Conservation (phyloP, 2,797 vertebrate genomes). For the Threskiornis aethiopicus region DNA sequence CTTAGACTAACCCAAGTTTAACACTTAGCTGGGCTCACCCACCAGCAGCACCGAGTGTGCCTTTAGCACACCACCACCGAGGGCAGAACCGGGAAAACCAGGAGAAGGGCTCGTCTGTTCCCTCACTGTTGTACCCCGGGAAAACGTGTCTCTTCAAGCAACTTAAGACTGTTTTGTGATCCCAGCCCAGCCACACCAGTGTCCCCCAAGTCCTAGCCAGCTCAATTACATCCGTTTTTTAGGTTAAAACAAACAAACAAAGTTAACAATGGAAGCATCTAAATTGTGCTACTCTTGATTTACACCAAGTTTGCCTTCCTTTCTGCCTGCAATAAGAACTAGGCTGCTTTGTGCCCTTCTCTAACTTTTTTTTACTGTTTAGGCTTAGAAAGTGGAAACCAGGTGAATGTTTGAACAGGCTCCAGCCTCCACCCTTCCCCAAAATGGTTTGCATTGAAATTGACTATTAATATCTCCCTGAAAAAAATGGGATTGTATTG, state of each 20-base stretch:
- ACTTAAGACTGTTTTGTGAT: neutral
- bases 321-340: neutral
- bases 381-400: neutral
- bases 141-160: neutral
- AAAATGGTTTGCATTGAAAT: neutral
- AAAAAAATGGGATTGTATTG: neutral
- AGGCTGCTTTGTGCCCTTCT: neutral
- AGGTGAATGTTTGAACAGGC: neutral
- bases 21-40: neutral
- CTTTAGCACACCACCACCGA: neutral
- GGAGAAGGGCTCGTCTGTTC: neutral
- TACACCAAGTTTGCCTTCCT: neutral
- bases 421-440: neutral
- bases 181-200: neutral
- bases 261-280: neutral
- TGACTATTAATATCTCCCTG: neutral
- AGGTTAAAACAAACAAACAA: neutral
- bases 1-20: neutral
- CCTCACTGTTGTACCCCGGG: neutral
- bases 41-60: accelerated
- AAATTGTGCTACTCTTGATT: neutral
- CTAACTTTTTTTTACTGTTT: neutral
- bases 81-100: neutral
- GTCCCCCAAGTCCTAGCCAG: neutral
- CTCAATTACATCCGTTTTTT: neutral